Evolutionary conservation across 2,888 invertebrate species (phyloP).

Genomic region (Ennomos erosarius): DNA sequence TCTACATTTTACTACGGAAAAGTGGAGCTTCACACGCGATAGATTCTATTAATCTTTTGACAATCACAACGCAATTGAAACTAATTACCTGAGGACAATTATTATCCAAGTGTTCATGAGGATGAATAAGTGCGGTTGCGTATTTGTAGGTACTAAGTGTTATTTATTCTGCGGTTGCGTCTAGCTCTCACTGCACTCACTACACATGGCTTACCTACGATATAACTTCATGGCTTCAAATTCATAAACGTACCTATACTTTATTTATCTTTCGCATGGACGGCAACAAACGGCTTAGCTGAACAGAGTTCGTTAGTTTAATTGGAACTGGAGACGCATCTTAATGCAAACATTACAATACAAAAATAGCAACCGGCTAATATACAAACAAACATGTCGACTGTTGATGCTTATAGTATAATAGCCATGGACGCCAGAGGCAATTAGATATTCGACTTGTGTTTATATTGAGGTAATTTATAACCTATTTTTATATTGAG

Average conservation of each 20-base stretch:
- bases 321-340: slow-evolving; percentile 29
- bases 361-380: slow-evolving; percentile 37
- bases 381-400: slow-evolving; percentile 50
- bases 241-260: not conserved
- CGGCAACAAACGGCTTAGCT: slow-evolving; percentile 1
- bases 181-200: not conserved
- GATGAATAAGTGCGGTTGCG: slow-evolving; percentile 17
- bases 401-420: slow-evolving; percentile 47
- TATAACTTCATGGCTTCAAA: not conserved
- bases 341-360: slow-evolving; percentile 46
- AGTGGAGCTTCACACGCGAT: slow-evolving; percentile 78
- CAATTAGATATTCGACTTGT: slow-evolving; percentile 52
- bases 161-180: no score
- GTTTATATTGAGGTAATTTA: slow-evolving; percentile 47
- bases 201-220: slow-evolving; percentile 1
- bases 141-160: no score
- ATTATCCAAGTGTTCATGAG: slow-evolving; percentile 54
- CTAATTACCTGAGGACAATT: slow-evolving; percentile 67
- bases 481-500: slow-evolving; percentile 48
- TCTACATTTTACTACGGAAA: slow-evolving; percentile 74
- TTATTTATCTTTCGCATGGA: slow-evolving; percentile 11
- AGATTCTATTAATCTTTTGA: slow-evolving; percentile 80
- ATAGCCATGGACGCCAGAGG: slow-evolving; percentile 43
- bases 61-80: slow-evolving; percentile 74
- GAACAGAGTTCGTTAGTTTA: slow-evolving; percentile 21